Base-by-base conservation (phyloP, 2,113 vertebrate species). In the Etheostoma spectabile region DNA sequence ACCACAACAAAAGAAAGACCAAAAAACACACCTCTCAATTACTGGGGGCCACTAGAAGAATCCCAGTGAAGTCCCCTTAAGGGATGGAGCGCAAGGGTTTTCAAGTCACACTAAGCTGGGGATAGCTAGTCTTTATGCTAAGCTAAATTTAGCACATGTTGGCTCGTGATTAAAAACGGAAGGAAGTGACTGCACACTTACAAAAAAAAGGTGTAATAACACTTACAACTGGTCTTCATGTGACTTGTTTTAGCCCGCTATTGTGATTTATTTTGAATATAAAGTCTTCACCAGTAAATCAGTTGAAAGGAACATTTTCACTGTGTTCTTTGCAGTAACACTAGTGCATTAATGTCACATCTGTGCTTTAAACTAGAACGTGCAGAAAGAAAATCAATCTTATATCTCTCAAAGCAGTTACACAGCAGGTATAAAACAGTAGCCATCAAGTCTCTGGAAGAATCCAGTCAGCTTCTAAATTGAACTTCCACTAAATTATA, bases 401-500 rank as follows among this genome's bases (percentile, higher is more conserved):
- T 1, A 60, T 84, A 56, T 60, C 64, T 80, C 51, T 69, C 51
- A 48, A 46, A 71, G 71, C 56, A 13, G 45, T 62, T 3, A 55
- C 65, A 49, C 67, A 71, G 68, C 56, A 61, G 79, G 77, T 66
- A 55, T 42, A 68, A 51, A 67, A 67, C 18, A 49, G 22, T 24
- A 49, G 57, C 64, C 59, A 72, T 74, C 35, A 49, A 56, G 53
- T 56, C 6, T 52, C 12, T 53, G 49, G 69, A 72, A 77, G 65
- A 90, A 74, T 82, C 81, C 48, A 48, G 77, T 62, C 74, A 60
- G 73, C 57, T 76, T 51, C 5, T 30, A 73, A 73, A 84, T 69
- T 52, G 74, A 62, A 46, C 8, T 76, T 77, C 10, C 7, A 35
- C 79, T 57, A 87, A 87, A 91, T 88, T 75, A 66, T 57, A 66